Conservation (phyloP, 2,113 vertebrate species). For the Calyptommatus sinebrachiatus region DNA sequence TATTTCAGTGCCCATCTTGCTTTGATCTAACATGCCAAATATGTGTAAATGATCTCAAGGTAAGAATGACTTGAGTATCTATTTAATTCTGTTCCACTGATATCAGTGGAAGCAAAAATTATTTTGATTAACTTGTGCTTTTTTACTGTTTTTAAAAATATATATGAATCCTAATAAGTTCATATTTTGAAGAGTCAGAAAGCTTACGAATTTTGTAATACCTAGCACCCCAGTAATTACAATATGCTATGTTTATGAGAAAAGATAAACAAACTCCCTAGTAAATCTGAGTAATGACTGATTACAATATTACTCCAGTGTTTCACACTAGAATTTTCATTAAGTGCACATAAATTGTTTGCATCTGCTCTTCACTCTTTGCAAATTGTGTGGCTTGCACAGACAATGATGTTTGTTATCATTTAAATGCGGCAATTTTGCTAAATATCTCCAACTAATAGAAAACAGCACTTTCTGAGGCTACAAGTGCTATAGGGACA, state of each 20-base stretch:
- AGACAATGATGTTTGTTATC: conserved; percentile 41
- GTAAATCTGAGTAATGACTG: conserved; percentile 37
- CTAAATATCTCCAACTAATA: conserved; percentile 56
- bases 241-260: conserved; percentile 38
- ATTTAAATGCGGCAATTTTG: conserved; percentile 59
- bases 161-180: not conserved
- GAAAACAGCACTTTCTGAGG: conserved; percentile 38
- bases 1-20: too few relatives aligned
- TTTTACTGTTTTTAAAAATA: not conserved
- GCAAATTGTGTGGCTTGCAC: conserved; percentile 39
- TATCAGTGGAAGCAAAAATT: not conserved
- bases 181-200: not conserved
- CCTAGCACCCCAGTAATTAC: conserved; percentile 11
- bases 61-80: not conserved
- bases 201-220: not conserved
- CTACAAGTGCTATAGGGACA: conserved; percentile 2
- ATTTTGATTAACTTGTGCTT: not conserved
- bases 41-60: not conserved
- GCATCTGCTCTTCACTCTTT: conserved; percentile 46
- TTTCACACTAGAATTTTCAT: conserved; percentile 47
- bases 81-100: not conserved
- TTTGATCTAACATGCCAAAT: too few relatives aligned
- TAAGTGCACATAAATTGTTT: conserved; percentile 61
- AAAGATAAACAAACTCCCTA: conserved; percentile 41
- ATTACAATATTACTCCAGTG: conserved; percentile 22